Evolutionary conservation across 2,888 invertebrate genomes (phyloP), one percentile per base, ranked within the genome.

Genomic region (Cyclophora punctaria): DNA sequence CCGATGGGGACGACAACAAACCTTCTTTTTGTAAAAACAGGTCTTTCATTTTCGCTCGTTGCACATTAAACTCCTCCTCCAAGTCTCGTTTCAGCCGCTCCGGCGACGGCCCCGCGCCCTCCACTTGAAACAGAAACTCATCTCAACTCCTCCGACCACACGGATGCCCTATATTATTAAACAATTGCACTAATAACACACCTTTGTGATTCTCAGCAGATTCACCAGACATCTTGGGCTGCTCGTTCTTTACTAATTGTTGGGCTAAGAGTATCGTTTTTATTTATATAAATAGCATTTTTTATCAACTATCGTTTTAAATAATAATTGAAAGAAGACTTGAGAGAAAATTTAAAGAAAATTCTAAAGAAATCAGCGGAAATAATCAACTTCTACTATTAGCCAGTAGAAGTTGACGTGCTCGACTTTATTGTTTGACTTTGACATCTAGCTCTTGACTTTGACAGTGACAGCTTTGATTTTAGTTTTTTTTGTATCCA

Each of bases 11-110:
- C 45, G 50, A 55, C 57, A 71, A 79, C 81, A 73, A 89, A 95
- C 96, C 94, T 93, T 98, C 98, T 90, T 97, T 98, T 80, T 96
- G 96, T 68, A 97, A 90, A 86, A 94, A 98, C 52, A 98, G 85
- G 69, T 97, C 97, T 89, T 96, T 97, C 91, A 98, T 93, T 90
- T 95, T 95, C 42, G 97, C 98, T 66, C 98, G 90, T 79, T 98
- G 97, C 55, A 92, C 86, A 75, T 97, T 95, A 88, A 97, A 98
- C 77, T 97, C 96, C 63, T 93, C 94, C 69, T 94, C 93, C 73
- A 95, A 91, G 71, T 92, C 91, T 60, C 79, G 77, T 51, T 73
- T 71, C 58, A 68, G 62, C 56, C 73, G 67, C 51, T 79, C 80
- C 48, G 73, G 71, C 44, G 71, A 62, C 48, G 71, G 74, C 55